Evolutionary conservation across 2,888 invertebrate species (phyloP).

Genomic region (Drosophila paramelanica): DNA sequence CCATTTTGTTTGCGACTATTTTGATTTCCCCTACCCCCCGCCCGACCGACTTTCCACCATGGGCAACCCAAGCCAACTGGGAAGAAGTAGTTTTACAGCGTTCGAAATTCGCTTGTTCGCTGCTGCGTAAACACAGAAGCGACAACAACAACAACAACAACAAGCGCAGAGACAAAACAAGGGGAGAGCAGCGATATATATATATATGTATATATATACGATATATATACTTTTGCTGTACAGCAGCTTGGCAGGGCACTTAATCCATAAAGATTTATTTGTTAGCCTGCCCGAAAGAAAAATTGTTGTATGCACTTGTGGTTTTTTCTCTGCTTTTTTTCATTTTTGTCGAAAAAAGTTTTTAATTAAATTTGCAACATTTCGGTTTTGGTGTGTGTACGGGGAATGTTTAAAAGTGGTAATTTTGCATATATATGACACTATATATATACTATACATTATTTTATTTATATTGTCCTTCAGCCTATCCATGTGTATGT

Average conservation of each 20-base stretch:
- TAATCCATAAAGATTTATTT: constrained; percentile 72
- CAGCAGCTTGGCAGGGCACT: constrained; percentile 36
- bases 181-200: constrained; percentile 8
- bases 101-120: constrained; percentile 45
- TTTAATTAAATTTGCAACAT: constrained; percentile 42
- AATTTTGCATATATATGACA: too few relatives aligned
- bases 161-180: constrained; percentile 21
- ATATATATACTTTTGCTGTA: constrained; percentile 2
- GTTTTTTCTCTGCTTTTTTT: constrained; percentile 20
- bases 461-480: too few relatives aligned
- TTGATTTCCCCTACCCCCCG: constrained; percentile 16
- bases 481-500: too few relatives aligned
- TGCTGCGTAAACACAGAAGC: constrained; percentile 24
- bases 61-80: neutral
- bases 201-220: too few relatives aligned
- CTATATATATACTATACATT: too few relatives aligned
- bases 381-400: neutral
- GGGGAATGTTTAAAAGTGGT: neutral
- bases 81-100: constrained; percentile 68
- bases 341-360: constrained; percentile 39
- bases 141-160: constrained; percentile 6
- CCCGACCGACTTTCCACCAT: neutral
- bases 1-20: constrained; percentile 56
- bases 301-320: constrained; percentile 26
- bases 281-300: constrained; percentile 49